phyloP scores from a whole-genome alignment of 2,888 invertebrate genomes.

The Mechanitis messenoides region DNA sequence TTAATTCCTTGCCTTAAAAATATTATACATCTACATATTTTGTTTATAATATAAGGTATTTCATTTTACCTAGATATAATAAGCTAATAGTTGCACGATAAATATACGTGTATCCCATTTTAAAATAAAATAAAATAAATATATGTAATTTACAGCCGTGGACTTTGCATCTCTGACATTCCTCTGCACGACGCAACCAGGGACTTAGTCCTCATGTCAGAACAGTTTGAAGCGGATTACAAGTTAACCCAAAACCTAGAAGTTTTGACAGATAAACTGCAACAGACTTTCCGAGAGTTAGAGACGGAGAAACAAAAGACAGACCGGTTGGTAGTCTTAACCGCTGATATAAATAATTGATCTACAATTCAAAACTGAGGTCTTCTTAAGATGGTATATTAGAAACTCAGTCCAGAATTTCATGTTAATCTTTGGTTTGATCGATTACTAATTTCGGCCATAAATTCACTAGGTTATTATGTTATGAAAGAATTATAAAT shows the following conservation, averaged over 20 bases:
- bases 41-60: too few species aligned
- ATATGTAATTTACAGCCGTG: conserved; percentile 77
- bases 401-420: too few species aligned
- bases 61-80: too few species aligned
- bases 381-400: neutral
- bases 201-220: conserved; percentile 95
- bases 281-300: conserved; percentile 94
- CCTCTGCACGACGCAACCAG: conserved; percentile 97
- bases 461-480: too few species aligned
- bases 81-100: too few species aligned
- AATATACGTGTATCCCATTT: too few species aligned
- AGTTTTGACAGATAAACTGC: conserved; percentile 94
- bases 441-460: too few species aligned
- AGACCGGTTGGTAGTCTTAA: conserved; percentile 81
- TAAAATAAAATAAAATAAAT: too few species aligned
- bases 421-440: neutral
- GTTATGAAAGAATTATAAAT: neutral
- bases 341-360: neutral
- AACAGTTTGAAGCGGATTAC: conserved; percentile 98
- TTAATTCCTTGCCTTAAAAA: too few species aligned
- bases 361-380: too few species aligned
- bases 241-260: conserved; percentile 95
- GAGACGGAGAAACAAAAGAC: conserved; percentile 97
- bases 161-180: conserved; percentile 94
- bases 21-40: too few species aligned